phyloP scores from a whole-genome alignment of 2,888 invertebrate species.

The Neelides folsomi region DNA sequence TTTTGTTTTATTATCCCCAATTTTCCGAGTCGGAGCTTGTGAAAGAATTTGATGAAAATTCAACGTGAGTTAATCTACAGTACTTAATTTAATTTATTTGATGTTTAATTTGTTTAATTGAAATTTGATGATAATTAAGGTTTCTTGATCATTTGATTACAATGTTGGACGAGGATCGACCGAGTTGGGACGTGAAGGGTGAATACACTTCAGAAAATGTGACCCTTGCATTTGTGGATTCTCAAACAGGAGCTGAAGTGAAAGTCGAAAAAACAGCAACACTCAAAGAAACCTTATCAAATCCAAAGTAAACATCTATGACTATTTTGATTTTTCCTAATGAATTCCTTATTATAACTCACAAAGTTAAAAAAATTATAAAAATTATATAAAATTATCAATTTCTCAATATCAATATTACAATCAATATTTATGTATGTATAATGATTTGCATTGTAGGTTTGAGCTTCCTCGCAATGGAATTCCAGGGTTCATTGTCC shows the following conservation, averaged over 20 bases:
- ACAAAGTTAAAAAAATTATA: too few species aligned
- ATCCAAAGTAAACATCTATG: constrained; percentile 48
- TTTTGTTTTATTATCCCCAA: constrained; percentile 78
- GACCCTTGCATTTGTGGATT: constrained; percentile 61
- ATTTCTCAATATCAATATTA: too few species aligned
- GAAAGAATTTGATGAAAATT: constrained; percentile 61
- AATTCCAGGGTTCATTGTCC: constrained; percentile 22
- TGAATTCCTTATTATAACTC: constrained; percentile 4
- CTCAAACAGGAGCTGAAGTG: constrained; percentile 47
- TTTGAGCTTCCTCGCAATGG: constrained; percentile 23
- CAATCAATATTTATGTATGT: too few species aligned
- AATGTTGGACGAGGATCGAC: constrained; percentile 51
- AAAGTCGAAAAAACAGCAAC: constrained; percentile 46
- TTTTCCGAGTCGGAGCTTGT: constrained; percentile 74
- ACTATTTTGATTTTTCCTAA: constrained; percentile 17
- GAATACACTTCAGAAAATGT: constrained; percentile 50
- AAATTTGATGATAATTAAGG: too few species aligned
- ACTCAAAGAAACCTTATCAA: constrained; percentile 48
- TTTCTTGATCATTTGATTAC: constrained; percentile 49
- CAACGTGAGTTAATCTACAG: constrained; percentile 40
- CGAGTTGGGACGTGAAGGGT: constrained; percentile 56
- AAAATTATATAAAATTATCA: too few species aligned
- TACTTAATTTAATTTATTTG: constrained; percentile 26
- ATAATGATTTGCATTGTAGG: too few species aligned
- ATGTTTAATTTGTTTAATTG: constrained; percentile 12